A percentile compares a stretch with the other conserved stretches of the same genome.
phyloP scores from a whole-genome alignment of 2,888 invertebrate genomes.

The Trichogramma dendrolimi region DNA sequence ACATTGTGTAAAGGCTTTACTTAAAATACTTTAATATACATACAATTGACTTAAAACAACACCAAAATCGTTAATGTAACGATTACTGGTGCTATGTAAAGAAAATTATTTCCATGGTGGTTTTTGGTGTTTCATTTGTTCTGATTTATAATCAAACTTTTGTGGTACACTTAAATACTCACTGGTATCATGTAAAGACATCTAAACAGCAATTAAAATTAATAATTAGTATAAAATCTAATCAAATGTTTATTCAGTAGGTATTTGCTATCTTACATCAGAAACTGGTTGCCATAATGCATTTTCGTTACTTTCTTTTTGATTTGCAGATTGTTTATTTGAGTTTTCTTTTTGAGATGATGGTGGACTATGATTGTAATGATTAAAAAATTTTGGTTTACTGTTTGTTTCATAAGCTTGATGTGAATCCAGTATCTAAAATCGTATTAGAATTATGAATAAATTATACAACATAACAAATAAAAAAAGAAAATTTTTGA shows the following conservation, averaged over 20 bases:
- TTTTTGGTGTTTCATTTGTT: constrained; percentile 39
- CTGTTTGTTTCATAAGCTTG: constrained; percentile 38
- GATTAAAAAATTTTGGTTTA: constrained; percentile 33
- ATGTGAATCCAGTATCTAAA: constrained; percentile 47
- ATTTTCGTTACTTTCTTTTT: constrained; percentile 46
- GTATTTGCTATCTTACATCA: constrained; percentile 33
- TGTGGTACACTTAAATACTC: constrained; percentile 43
- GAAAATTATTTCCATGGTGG: constrained; percentile 50
- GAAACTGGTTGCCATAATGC: constrained; percentile 42
- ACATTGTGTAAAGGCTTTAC: no score
- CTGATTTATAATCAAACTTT: constrained; percentile 36
- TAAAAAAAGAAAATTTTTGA: constrained; percentile 8
- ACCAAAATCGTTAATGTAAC: no score
- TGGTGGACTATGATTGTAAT: constrained; percentile 34
- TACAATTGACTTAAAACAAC: no score
- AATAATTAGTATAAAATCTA: constrained; percentile 3
- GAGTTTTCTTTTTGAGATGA: constrained; percentile 44
- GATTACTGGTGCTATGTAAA: background rate
- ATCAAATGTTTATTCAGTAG: background rate
- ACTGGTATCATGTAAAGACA: constrained; percentile 38
- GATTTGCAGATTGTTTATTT: constrained; percentile 41
- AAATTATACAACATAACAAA: constrained; percentile 1
- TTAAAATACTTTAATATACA: no score
- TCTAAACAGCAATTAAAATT: constrained; percentile 31
- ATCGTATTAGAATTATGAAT: constrained; percentile 11